These are phyloP conservation scores for Tinea semifulvella DNA, from an alignment of 2,888 invertebrate genomes.

Conservation along the genomic window DNA sequence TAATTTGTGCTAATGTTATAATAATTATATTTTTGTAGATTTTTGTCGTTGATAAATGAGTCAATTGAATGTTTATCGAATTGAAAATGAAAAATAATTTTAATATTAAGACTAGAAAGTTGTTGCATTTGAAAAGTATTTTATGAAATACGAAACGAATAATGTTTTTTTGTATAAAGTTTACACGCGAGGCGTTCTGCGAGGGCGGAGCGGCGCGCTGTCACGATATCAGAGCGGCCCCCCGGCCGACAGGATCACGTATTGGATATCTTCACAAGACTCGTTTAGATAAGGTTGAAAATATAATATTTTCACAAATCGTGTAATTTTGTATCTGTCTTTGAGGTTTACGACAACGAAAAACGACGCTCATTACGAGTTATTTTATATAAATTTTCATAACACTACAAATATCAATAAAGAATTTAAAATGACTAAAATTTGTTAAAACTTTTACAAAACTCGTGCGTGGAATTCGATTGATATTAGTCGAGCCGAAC, in stretches of 20 bases:
- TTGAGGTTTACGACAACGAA: not conserved
- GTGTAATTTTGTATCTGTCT: slow-evolving; percentile 5
- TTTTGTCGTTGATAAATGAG: slow-evolving; percentile 65
- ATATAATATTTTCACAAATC: too few species aligned
- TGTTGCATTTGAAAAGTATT: slow-evolving; percentile 56
- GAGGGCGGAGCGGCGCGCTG: slow-evolving; percentile 29
- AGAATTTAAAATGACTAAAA: slow-evolving; percentile 1
- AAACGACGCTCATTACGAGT: not conserved
- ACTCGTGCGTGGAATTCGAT: not conserved
- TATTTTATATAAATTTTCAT: slow-evolving; percentile 3
- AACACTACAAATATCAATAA: not conserved
- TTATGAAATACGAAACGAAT: slow-evolving; percentile 55
- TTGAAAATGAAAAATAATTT: slow-evolving; percentile 53
- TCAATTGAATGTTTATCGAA: slow-evolving; percentile 66
- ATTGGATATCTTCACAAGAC: too few species aligned
- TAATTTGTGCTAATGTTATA: slow-evolving; percentile 60
- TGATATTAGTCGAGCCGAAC: not conserved
- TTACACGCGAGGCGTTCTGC: slow-evolving; percentile 55
- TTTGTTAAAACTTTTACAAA: slow-evolving; percentile 6
- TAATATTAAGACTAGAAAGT: slow-evolving; percentile 64
- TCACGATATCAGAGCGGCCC: too few species aligned
- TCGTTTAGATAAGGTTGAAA: too few species aligned
- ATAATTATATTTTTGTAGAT: slow-evolving; percentile 62
- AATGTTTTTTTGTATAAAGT: slow-evolving; percentile 63
- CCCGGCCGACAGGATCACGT: too few species aligned